Evolutionary conservation across 1,140 invertebrate genomes (phyloP), one percentile per base, ranked within the genome.

Genomic region (Wiebesia pumilae): DNA sequence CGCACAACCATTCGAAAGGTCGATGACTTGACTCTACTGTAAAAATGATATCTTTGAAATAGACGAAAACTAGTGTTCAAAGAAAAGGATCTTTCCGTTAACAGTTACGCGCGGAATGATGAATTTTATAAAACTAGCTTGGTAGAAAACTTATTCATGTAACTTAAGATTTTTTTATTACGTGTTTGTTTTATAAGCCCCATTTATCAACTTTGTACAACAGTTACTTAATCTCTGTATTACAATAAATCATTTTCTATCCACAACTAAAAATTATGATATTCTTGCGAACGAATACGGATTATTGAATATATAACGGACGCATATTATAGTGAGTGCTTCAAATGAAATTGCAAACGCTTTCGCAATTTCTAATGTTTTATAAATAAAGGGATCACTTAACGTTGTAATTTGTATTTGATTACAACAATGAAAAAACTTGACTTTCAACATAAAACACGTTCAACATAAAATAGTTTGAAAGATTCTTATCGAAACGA

Each of bases 321-420:
- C n/a, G 77, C 54, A 78, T 21, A 54, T 21, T 33, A 54, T n/a
- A 33, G 30, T 54, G 54, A 78, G 27, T 33, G 73, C 27, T 54
- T 77, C 14, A 30, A 78, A 54, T 14, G 38, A 75, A 43, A 40
- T n/a, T 47, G 16, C 73, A 47, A 75, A 75, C 27, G 73, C 27
- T 14, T 27, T 75, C 27, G 30, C n/a, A 75, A 75, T 75, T 78
- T 54, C 33, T 0, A 54, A 43, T 54, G 30, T 35, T 14, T 78
- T 30, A 54, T 78, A 78, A 78, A 78, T 30, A 54, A 78, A 78
- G 12, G 30, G n/a, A 54, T 78, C 43, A 78, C 54, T 78, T 78
- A 78, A n/a, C 6, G 47, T 33, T 78, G n/a, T 78, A 78, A 78
- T 54, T 54, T 78, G 12, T 54, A 54, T n/a, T 78, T 78, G 14